Percentiles rank a stretch among this genome's conserved stretches.
phyloP scores from a whole-genome alignment of 1,140 invertebrate species.

The Lerema accius region DNA sequence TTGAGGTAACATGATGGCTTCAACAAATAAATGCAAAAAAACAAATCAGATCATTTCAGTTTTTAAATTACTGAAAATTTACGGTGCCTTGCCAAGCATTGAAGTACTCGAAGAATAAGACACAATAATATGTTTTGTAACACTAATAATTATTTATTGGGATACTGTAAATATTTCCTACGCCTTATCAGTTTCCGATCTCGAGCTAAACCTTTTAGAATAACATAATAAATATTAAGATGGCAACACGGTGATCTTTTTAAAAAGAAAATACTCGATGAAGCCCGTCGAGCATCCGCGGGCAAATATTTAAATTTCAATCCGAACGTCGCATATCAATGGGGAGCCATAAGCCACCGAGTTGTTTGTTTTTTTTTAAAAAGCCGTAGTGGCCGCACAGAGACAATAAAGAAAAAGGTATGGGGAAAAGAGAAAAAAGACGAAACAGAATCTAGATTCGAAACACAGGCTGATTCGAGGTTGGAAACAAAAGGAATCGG shows the following conservation, averaged over 20 bases:
- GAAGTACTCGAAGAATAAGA: too few species aligned
- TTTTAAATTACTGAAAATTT: too few species aligned
- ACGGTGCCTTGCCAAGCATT: too few species aligned
- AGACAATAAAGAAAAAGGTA: constrained; percentile 81
- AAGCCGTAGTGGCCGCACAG: constrained; percentile 63
- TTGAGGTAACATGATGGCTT: too few species aligned
- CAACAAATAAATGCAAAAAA: too few species aligned
- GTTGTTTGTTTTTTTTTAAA: constrained; percentile 63
- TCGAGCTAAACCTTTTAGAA: constrained; percentile 33
- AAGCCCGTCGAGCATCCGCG: constrained; percentile 65
- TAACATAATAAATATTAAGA: constrained; percentile 77
- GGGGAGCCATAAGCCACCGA: constrained; percentile 80
- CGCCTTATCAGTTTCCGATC: constrained; percentile 25
- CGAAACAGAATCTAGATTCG: constrained; percentile 80
- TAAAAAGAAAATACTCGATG: constrained; percentile 73
- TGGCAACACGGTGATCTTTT: constrained; percentile 67
- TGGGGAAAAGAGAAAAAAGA: constrained; percentile 65
- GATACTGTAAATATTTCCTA: constrained; percentile 6
- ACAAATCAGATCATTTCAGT: too few species aligned
- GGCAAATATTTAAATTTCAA: constrained; percentile 82
- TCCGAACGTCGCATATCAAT: constrained; percentile 81
- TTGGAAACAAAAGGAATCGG: constrained; percentile 78
- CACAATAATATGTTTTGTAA: too few species aligned
- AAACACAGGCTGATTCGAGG: constrained; percentile 80
- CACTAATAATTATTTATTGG: not conserved